Conservation (phyloP, 2,888 invertebrate genomes). For the Oscheius sp. region DNA sequence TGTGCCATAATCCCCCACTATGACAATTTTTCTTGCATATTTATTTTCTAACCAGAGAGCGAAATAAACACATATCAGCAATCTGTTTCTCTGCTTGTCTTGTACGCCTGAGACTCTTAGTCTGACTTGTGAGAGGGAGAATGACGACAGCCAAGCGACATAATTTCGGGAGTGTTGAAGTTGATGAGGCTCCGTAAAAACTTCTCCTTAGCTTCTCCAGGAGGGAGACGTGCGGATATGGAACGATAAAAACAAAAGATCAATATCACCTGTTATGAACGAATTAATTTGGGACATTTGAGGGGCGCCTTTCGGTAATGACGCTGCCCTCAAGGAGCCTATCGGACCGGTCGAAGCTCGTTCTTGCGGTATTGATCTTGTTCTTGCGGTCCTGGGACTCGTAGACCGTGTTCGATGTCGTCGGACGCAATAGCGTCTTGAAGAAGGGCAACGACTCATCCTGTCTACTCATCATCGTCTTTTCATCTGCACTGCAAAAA, state of each 20-base stretch:
- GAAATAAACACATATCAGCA: neutral
- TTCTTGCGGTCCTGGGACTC: neutral
- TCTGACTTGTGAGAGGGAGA: too few species aligned
- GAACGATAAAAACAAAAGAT: too few species aligned
- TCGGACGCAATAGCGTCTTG: constrained; percentile 22
- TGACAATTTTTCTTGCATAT: constrained; percentile 13
- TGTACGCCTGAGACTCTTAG: too few species aligned
- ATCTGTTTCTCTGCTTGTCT: neutral
- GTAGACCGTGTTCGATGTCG: constrained; percentile 15
- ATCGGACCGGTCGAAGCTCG: constrained; percentile 2
- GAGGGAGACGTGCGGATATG: constrained; percentile 51
- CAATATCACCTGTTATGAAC: constrained; percentile 56
- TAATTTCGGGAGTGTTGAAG: constrained; percentile 52
- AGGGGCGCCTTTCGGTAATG: constrained; percentile 9
- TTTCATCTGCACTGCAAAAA: constrained; percentile 6
- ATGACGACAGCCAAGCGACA: too few species aligned
- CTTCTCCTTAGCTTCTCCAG: constrained; percentile 66
- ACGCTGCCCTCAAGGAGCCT: neutral
- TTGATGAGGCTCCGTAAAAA: constrained; percentile 66
- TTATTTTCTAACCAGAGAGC: neutral
- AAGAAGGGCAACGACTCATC: constrained; percentile 27
- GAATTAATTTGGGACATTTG: constrained; percentile 64
- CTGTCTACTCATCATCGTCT: constrained; percentile 15
- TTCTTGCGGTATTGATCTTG: neutral
- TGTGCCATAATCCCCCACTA: constrained; percentile 31